Evolutionary conservation across 1,140 invertebrate genomes (phyloP).

Genomic region (Papilio dardanus): DNA sequence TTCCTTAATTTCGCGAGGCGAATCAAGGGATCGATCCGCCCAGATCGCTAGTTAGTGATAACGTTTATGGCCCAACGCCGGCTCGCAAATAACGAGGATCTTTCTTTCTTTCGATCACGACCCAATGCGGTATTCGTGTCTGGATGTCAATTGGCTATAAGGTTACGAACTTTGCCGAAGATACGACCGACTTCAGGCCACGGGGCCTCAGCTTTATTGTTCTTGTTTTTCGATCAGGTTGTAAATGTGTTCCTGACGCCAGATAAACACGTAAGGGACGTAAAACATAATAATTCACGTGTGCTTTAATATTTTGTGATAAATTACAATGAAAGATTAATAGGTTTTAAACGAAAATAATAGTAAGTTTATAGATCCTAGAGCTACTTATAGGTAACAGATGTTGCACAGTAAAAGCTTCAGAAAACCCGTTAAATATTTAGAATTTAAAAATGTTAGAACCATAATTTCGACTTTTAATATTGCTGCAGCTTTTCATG

Average conservation of each 20-base stretch:
- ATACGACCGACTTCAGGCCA: constrained; percentile 46
- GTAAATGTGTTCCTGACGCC: constrained; percentile 47
- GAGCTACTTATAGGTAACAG: no score
- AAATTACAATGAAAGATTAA: no score
- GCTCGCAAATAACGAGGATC: constrained; percentile 68
- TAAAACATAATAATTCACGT: constrained; percentile 17
- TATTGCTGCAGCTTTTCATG: not conserved
- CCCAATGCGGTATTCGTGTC: constrained; percentile 69
- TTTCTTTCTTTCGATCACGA: constrained; percentile 77
- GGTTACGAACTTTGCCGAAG: constrained; percentile 64
- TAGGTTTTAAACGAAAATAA: no score
- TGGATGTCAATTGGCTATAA: constrained; percentile 76
- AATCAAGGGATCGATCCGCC: constrained; percentile 79
- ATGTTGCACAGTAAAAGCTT: no score
- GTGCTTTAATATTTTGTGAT: not conserved
- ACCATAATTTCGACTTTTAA: not conserved
- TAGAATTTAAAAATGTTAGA: not conserved
- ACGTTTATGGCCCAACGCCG: constrained; percentile 69
- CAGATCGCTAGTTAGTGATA: constrained; percentile 77
- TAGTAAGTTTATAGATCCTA: no score
- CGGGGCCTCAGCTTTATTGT: constrained; percentile 44
- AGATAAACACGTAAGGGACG: constrained; percentile 43
- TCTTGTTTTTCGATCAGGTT: constrained; percentile 47
- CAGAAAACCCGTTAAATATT: no score
- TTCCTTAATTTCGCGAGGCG: constrained; percentile 80